Percentiles rank a stretch among this genome's conserved stretches.
These are phyloP conservation scores for Larimichthys polyactis DNA, from an alignment of 2,113 vertebrate species.

Conservation along the genomic window DNA sequence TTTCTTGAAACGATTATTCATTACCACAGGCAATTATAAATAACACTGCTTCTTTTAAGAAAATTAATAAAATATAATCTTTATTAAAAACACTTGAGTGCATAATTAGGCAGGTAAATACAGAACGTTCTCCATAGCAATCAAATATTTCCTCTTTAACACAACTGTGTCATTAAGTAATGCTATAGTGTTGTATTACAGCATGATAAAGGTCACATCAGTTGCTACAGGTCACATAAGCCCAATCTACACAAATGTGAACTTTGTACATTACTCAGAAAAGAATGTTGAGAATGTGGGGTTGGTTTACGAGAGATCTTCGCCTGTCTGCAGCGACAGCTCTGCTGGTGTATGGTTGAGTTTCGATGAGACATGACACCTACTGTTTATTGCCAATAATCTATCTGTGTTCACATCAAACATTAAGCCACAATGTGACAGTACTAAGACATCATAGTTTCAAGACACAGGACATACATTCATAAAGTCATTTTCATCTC, in stretches of 20 bases:
- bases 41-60: slow-evolving; percentile 20
- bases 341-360: slow-evolving; percentile 32
- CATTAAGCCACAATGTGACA: slow-evolving; percentile 50
- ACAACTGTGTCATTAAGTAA: slow-evolving; percentile 13
- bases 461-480: slow-evolving; percentile 50
- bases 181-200: slow-evolving; percentile 17
- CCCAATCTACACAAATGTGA: slow-evolving; percentile 44
- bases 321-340: slow-evolving; percentile 12
- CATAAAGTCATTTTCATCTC: slow-evolving; percentile 42
- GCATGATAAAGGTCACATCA: slow-evolving; percentile 25
- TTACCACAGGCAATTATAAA: slow-evolving; percentile 7
- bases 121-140: slow-evolving; percentile 25
- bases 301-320: slow-evolving; percentile 27
- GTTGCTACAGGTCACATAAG: slow-evolving; percentile 33
- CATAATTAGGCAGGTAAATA: slow-evolving; percentile 50
- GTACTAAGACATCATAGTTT: slow-evolving; percentile 77
- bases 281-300: slow-evolving; percentile 57
- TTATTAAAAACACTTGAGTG: slow-evolving; percentile 71
- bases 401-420: slow-evolving; percentile 51
- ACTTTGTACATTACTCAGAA: slow-evolving; percentile 35
- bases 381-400: slow-evolving; percentile 10
- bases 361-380: slow-evolving; percentile 30
- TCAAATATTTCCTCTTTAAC: slow-evolving; percentile 15
- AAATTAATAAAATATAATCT: slow-evolving; percentile 75
- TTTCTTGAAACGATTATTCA: neutral